Percentiles rank a stretch among this genome's conserved stretches.
Conservation (phyloP, 1,140 invertebrate genomes). For the Branchinecta lynchi region DNA sequence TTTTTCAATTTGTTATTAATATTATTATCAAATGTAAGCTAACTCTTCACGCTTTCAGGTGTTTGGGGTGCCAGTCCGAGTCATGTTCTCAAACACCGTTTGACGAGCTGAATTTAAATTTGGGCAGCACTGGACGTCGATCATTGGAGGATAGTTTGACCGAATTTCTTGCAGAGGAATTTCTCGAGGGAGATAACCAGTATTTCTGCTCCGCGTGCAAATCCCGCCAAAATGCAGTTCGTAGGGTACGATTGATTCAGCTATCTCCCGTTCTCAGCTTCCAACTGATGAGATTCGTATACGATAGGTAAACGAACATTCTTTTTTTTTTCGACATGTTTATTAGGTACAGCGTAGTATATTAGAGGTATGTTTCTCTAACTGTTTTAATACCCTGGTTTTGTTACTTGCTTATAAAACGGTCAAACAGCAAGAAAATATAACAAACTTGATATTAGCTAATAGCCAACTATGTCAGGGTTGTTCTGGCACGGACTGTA, state of each 20-base stretch:
- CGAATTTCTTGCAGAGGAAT: conserved; percentile 47
- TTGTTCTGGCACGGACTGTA: neutral
- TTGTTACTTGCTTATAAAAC: too few species aligned
- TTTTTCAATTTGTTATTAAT: too few species aligned
- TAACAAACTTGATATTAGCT: too few species aligned
- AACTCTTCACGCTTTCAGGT: conserved; percentile 31
- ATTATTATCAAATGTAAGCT: too few species aligned
- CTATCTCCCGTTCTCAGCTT: conserved; percentile 55
- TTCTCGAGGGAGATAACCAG: conserved; percentile 46
- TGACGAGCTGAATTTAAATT: conserved; percentile 48
- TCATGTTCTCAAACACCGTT: conserved; percentile 43
- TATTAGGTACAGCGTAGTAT: too few species aligned
- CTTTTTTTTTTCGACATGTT: conserved; percentile 18
- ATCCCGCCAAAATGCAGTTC: conserved; percentile 44
- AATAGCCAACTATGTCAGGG: neutral
- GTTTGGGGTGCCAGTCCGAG: conserved; percentile 42
- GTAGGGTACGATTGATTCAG: conserved; percentile 41
- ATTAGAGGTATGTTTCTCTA: too few species aligned
- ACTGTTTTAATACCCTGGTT: too few species aligned
- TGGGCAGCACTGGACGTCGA: conserved; percentile 36
- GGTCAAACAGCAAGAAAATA: too few species aligned
- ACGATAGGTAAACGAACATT: conserved; percentile 38
- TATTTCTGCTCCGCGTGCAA: conserved; percentile 46
- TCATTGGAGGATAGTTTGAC: conserved; percentile 42
- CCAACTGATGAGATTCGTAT: conserved; percentile 50